These are phyloP conservation scores for Pyrocephalus nanus DNA, from an alignment of 2,797 vertebrate genomes.

Conservation along the genomic window DNA sequence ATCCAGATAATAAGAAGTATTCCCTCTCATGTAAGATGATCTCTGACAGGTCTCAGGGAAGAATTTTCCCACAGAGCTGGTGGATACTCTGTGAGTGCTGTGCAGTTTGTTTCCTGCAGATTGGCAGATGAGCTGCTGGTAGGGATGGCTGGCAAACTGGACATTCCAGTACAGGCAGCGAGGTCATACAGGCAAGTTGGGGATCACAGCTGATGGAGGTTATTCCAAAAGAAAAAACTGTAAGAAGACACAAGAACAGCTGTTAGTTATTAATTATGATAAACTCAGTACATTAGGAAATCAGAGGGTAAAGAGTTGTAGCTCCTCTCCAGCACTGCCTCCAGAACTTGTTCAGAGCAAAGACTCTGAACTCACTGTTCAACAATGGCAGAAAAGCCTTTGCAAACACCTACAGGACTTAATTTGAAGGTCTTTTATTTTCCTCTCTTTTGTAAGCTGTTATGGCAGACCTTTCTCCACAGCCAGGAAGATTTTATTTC, in stretches of 20 bases:
- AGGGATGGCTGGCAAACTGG: not conserved
- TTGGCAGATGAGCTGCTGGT: not conserved
- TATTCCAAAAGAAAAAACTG: not conserved
- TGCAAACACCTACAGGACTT: not conserved
- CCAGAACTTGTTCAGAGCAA: not conserved
- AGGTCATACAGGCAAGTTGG: not conserved
- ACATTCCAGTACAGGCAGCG: not conserved
- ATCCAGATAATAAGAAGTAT: not conserved
- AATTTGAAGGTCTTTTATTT: not conserved
- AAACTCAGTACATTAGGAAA: not conserved
- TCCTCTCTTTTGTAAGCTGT: not conserved
- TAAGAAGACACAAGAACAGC: not conserved
- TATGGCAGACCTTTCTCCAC: not conserved
- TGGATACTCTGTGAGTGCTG: not conserved
- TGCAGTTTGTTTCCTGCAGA: not conserved
- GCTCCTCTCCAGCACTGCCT: not conserved
- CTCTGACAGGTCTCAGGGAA: not conserved
- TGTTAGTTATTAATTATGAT: not conserved
- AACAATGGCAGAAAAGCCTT: not conserved
- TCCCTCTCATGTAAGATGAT: conserved; percentile 31
- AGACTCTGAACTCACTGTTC: not conserved
- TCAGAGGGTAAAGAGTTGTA: not conserved
- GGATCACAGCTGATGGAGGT: not conserved
- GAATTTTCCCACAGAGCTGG: conserved; percentile 19
- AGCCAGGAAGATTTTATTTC: not conserved